Conservation (phyloP, 2,888 invertebrate species). For the Andrena hattorfiana region DNA sequence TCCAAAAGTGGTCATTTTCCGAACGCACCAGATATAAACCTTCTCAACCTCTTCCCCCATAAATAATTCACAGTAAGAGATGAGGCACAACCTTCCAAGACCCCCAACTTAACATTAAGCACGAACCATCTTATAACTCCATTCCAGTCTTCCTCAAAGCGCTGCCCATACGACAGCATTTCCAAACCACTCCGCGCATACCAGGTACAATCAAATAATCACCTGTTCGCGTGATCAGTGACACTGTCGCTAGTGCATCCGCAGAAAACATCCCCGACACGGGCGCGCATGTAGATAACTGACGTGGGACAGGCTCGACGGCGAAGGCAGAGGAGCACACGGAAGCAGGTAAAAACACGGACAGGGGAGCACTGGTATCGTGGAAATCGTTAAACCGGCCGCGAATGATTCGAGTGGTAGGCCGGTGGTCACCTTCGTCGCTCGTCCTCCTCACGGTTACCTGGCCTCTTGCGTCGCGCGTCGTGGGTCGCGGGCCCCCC, state of each 20-base stretch:
- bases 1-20: neutral
- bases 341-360: conserved; percentile 34
- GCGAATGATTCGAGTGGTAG: conserved; percentile 41
- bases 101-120: neutral
- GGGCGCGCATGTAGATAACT: neutral
- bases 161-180: neutral
- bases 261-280: conserved; percentile 6
- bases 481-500: neutral
- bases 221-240: conserved; percentile 15
- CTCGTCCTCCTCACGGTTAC: conserved; percentile 12
- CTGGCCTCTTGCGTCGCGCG: neutral
- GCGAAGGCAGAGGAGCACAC: neutral
- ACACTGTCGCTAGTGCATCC: conserved; percentile 15
- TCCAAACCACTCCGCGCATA: neutral
- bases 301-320: neutral
- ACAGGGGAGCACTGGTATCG: conserved; percentile 9
- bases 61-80: neutral
- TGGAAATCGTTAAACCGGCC: conserved; percentile 48
- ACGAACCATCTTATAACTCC: neutral
- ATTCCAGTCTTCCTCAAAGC: neutral
- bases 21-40: neutral
- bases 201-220: neutral
- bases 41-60: neutral
- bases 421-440: conserved; percentile 7
- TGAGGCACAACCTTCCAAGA: neutral